phyloP scores from a whole-genome alignment of 53 echinoderm and acorn worm species.

The Arbacia lixula region DNA sequence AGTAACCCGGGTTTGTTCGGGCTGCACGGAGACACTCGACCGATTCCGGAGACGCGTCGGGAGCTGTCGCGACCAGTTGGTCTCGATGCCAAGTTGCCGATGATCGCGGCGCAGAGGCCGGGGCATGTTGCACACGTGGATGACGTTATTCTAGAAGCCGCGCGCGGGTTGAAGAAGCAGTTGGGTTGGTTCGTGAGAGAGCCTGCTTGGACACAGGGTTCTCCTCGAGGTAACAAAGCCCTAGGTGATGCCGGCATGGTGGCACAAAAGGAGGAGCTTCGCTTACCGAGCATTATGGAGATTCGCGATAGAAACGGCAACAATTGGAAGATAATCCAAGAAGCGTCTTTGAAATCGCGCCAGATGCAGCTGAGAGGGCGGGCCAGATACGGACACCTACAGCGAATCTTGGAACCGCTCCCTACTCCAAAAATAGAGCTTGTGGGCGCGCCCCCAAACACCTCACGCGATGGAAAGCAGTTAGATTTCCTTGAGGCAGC shows the following conservation, averaged over 20 bases:
- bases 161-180: slow-evolving; percentile 9
- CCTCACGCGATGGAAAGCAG: neutral
- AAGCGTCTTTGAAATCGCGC: slow-evolving; percentile 38
- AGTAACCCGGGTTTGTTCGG: slow-evolving; percentile 83
- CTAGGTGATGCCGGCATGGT: slow-evolving; percentile 34
- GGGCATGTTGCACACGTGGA: neutral
- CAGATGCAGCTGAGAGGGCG: slow-evolving; percentile 19
- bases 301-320: slow-evolving; percentile 84
- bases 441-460: neutral
- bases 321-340: slow-evolving; percentile 88
- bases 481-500: neutral
- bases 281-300: slow-evolving; percentile 83
- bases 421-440: slow-evolving; percentile 47
- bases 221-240: slow-evolving; percentile 1
- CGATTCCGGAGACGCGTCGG: neutral
- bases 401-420: slow-evolving; percentile 29
- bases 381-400: slow-evolving; percentile 36
- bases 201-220: neutral
- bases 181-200: neutral
- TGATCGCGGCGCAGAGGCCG: neutral
- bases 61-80: neutral
- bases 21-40: neutral
- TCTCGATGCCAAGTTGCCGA: slow-evolving; percentile 16
- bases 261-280: slow-evolving; percentile 60
- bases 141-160: slow-evolving; percentile 23